Evolutionary conservation across 2,888 invertebrate genomes (phyloP).

Genomic region (Microplitis manilae): DNA sequence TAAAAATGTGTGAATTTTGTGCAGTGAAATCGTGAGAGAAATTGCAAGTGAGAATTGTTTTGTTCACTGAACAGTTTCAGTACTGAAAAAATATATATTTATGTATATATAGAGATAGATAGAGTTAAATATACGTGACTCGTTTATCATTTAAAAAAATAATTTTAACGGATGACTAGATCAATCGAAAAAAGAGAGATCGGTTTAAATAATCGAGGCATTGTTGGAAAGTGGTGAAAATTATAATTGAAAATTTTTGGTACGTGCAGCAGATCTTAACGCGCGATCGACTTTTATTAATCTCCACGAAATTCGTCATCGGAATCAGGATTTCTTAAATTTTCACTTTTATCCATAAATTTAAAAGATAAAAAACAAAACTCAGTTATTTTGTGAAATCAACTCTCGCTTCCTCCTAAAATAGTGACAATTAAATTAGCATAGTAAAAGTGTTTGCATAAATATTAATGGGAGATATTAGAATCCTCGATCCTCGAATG

Average conservation of each 20-base stretch:
- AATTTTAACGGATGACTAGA: slow-evolving; percentile 30
- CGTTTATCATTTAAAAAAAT: neutral
- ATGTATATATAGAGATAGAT: slow-evolving; percentile 13
- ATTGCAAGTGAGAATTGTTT: slow-evolving; percentile 29
- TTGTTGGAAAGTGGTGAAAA: slow-evolving; percentile 60
- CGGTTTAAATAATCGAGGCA: slow-evolving; percentile 30
- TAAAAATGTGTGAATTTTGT: neutral
- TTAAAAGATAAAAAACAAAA: neutral
- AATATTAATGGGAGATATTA: slow-evolving; percentile 74
- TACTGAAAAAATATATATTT: slow-evolving; percentile 4
- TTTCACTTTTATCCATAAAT: slow-evolving; percentile 28
- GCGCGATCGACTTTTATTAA: neutral
- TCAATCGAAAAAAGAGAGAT: slow-evolving; percentile 28
- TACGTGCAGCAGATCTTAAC: slow-evolving; percentile 21
- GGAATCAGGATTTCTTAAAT: neutral
- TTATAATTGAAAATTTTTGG: slow-evolving; percentile 47
- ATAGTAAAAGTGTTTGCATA: neutral
- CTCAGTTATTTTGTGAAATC: neutral
- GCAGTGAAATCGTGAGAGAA: slow-evolving; percentile 32
- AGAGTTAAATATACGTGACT: slow-evolving; percentile 13
- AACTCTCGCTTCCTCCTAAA: neutral
- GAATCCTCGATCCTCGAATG: slow-evolving; percentile 74
- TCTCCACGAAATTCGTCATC: neutral
- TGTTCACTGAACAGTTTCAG: slow-evolving; percentile 22
- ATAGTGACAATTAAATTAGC: neutral